These are phyloP conservation scores for Neoniphon sammara DNA, from an alignment of 2,797 vertebrate genomes.

Conservation along the genomic window DNA sequence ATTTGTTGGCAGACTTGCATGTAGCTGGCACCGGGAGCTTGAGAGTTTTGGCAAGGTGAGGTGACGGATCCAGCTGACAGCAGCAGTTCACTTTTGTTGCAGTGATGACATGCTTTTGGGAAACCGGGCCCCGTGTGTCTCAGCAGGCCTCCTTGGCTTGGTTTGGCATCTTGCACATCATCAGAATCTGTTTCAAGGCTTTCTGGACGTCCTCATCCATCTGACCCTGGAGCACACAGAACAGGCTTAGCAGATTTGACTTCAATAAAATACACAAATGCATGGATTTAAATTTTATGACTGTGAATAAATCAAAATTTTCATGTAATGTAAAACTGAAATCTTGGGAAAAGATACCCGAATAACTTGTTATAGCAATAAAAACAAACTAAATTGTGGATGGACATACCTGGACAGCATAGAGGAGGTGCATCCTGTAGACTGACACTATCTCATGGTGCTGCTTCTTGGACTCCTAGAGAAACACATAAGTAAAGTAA, in stretches of 20 bases:
- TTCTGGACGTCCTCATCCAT: conserved; percentile 99
- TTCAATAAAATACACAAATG: neutral
- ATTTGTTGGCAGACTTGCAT: conserved; percentile 36
- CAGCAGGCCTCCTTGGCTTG: conserved; percentile 87
- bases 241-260: conserved; percentile 1
- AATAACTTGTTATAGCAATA: neutral
- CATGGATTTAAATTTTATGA: no score
- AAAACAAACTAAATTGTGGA: neutral
- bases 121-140: conserved; percentile 37
- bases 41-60: neutral
- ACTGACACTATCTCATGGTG: conserved; percentile 96
- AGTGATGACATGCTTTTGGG: conserved; percentile 26
- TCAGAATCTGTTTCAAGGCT: conserved; percentile 96
- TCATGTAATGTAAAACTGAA: no score
- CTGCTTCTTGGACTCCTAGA: conserved; percentile 95
- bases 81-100: conserved; percentile 16
- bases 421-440: conserved; percentile 98
- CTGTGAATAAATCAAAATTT: no score
- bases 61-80: neutral
- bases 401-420: conserved; percentile 93
- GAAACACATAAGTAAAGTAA: conserved; percentile 21
- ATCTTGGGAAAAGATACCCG: neutral
- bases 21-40: conserved; percentile 17
- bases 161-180: conserved; percentile 96
- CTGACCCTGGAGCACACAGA: conserved; percentile 87